phyloP scores from a whole-genome alignment of 2,797 vertebrate genomes.

The Hemitrygon akajei region DNA sequence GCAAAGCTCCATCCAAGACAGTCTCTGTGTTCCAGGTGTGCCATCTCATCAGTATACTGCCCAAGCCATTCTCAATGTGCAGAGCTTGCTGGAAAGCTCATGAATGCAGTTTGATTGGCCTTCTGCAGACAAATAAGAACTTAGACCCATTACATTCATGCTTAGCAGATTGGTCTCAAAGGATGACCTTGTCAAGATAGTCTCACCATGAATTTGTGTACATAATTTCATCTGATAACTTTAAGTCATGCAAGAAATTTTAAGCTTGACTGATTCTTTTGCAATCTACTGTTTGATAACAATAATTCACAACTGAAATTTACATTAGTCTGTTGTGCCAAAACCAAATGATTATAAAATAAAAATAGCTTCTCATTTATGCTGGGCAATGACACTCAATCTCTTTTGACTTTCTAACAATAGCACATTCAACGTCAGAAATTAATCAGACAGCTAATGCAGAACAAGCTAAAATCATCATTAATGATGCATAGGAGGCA shows the following conservation, averaged over 20 bases:
- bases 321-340: background rate
- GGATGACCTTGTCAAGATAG: background rate
- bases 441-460: background rate
- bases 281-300: background rate
- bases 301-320: background rate
- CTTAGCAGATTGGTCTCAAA: background rate
- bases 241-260: background rate
- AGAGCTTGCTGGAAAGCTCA: too few species aligned
- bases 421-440: background rate
- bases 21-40: too few species aligned
- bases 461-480: background rate
- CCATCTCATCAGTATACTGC: too few species aligned
- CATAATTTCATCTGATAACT: background rate
- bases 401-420: background rate
- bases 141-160: too few species aligned
- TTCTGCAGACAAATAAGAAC: too few species aligned
- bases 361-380: background rate
- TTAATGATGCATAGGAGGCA: background rate
- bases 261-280: background rate
- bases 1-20: too few species aligned
- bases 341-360: background rate
- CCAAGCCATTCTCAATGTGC: too few species aligned
- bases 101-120: too few species aligned
- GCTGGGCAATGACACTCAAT: background rate
- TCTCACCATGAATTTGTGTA: background rate